phyloP scores from a whole-genome alignment of 2,113 vertebrate species.

The Notothenia rossii region DNA sequence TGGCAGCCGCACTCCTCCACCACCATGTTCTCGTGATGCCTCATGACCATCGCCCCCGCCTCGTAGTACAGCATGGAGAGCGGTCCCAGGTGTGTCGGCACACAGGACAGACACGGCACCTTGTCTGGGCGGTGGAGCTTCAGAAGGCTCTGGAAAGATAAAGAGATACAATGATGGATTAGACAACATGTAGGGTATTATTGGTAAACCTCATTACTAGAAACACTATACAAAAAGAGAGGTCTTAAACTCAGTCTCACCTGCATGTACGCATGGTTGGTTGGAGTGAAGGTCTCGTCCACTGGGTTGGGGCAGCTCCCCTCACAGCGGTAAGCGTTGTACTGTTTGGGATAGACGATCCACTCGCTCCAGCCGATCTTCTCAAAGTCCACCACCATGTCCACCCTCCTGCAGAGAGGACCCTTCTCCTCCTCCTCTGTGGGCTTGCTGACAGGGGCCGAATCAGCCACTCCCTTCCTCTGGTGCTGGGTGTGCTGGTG shows the following conservation, averaged over 20 bases:
- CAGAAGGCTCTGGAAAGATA: conserved; percentile 86
- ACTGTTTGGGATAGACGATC: conserved; percentile 88
- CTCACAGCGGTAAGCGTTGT: conserved; percentile 90
- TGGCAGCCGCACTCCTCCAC: conserved; percentile 90
- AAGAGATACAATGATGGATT: conserved; percentile 32
- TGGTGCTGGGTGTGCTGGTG: conserved; percentile 60
- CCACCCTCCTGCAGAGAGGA: conserved; percentile 83
- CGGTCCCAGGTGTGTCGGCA: conserved; percentile 84
- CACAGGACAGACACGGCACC: conserved; percentile 86
- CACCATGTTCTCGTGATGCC: conserved; percentile 89
- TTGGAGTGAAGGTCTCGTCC: conserved; percentile 87
- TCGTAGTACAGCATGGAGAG: conserved; percentile 93
- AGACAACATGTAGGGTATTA: conserved; percentile 12
- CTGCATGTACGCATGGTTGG: conserved; percentile 92
- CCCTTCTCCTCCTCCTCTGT: conserved; percentile 45
- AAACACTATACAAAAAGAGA: not conserved
- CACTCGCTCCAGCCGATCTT: conserved; percentile 89
- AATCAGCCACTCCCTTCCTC: conserved; percentile 41
- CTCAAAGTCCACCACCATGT: conserved; percentile 92
- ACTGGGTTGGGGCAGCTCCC: conserved; percentile 87
- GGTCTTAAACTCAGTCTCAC: conserved; percentile 73
- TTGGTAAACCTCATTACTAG: not conserved
- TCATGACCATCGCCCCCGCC: conserved; percentile 83
- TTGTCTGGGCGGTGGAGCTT: conserved; percentile 86
- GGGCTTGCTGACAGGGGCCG: not conserved